Base-by-base conservation (phyloP, 1,140 invertebrate species). In the Lepidotrigona ventralis region DNA sequence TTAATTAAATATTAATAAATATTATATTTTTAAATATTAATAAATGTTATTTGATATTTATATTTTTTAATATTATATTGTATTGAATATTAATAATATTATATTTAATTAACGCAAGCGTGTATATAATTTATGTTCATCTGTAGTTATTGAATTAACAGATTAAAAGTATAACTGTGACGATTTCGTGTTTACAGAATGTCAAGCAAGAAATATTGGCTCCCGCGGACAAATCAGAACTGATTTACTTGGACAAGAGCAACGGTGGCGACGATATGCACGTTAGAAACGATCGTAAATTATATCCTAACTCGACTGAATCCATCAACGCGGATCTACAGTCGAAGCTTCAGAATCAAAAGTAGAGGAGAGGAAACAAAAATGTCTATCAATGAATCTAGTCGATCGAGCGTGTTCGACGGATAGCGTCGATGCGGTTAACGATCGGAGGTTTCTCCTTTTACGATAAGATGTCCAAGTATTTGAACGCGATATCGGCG, bases 211-310 rank as follows among this genome's bases (percentile, higher is more conserved):
- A 74, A 46, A 14, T 23, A n/a, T 75, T 54, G 15, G 39, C 79
- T n/a, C 39, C 82, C 12, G 84, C 85, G 1, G 88, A 91, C 26
- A 93, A 93, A 71, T 84, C 88, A 0, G 92, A 93, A 84, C 68
- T 91, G 51, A 81, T 94, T 26, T 94, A 94, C 56, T 83, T 93
- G 84, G 92, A 94, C 71, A 93, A 90, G 1, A 39, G 66, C 12
- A 74, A 80, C 56, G 23, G 23, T 12, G 87, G 80, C 63, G 91
- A 92, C 23, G 93, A 94, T 54, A 33, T 75, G 11, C 89, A 94
- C 74, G 79, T 90, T 1, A 90, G 90, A 70, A 90, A 19, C 54
- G 89, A 92, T 91, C 89, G 92, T 8, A 90, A 85, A 39, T 80
- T 93, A 21, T 93, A 92, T 78, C 89, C 91, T 19, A 92, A 26